Conservation (phyloP, 2,888 invertebrate genomes). For the Macrophya annulata region DNA sequence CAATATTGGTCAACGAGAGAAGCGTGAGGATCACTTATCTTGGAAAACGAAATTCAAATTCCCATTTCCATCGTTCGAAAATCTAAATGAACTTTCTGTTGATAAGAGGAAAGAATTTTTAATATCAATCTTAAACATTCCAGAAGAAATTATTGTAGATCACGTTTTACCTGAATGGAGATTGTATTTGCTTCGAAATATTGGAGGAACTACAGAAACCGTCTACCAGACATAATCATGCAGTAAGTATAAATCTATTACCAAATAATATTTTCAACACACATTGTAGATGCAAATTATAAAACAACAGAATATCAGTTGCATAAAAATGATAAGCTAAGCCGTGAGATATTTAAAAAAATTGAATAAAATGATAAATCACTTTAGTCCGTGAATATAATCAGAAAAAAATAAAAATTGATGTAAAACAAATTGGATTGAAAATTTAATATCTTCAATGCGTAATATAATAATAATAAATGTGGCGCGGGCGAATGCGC, state of each 20-base stretch:
- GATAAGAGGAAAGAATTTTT: conserved; percentile 77
- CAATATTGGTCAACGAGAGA: conserved; percentile 65
- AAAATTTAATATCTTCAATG: no score
- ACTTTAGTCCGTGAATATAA: no score
- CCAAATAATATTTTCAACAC: neutral
- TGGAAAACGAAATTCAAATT: conserved; percentile 59
- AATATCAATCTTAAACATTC: conserved; percentile 80
- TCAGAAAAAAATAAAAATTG: no score
- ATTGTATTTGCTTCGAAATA: conserved; percentile 83
- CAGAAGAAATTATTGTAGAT: conserved; percentile 75
- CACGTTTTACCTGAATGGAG: conserved; percentile 83
- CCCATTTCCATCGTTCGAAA: conserved; percentile 74
- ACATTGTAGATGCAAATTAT: no score
- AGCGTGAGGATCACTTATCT: conserved; percentile 62
- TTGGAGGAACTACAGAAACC: conserved; percentile 84
- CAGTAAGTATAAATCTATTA: conserved; percentile 82
- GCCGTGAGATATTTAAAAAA: no score
- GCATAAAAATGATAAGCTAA: no score
- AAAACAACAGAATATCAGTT: no score
- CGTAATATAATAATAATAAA: no score
- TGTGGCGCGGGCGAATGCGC: no score
- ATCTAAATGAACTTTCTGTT: conserved; percentile 72
- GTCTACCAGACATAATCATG: conserved; percentile 83
- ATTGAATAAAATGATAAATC: no score
- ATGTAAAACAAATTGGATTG: no score